Evolutionary conservation across 2,888 invertebrate species (phyloP).

Genomic region (Aporophyla nigra): DNA sequence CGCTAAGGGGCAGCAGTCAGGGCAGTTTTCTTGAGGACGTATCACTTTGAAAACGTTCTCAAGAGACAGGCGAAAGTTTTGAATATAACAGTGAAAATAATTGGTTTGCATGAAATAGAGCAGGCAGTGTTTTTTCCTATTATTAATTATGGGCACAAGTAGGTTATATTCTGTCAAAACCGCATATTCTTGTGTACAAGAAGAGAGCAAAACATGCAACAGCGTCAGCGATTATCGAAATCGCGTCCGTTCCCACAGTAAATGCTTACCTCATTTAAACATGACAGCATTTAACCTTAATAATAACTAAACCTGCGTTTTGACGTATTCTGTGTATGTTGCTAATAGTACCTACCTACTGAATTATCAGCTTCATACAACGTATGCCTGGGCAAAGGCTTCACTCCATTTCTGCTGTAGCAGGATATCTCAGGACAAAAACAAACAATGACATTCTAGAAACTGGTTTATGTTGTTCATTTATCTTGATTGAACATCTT

Average conservation of each 20-base stretch:
- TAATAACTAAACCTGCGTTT: conserved; percentile 6
- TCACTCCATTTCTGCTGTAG: no score
- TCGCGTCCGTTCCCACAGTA: background rate
- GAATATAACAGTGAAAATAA: background rate
- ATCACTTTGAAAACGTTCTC: background rate
- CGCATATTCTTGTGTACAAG: no score
- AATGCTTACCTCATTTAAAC: background rate
- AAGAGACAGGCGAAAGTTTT: background rate
- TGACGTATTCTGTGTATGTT: conserved; percentile 19
- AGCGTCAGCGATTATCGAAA: conserved; percentile 9
- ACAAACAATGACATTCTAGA: background rate
- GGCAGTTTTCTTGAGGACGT: no score
- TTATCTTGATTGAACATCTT: no score
- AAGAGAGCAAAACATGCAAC: background rate
- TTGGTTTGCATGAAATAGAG: background rate
- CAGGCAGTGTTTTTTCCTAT: background rate
- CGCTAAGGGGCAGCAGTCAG: background rate
- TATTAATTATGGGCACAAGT: background rate
- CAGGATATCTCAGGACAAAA: no score
- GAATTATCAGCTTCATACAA: background rate
- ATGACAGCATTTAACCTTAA: conserved; percentile 22
- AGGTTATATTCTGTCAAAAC: background rate
- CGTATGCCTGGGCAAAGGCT: no score
- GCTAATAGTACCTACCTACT: background rate
- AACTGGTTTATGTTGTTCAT: background rate